phyloP scores from a whole-genome alignment of 2,113 vertebrate species.

The Xenus cinereus region DNA sequence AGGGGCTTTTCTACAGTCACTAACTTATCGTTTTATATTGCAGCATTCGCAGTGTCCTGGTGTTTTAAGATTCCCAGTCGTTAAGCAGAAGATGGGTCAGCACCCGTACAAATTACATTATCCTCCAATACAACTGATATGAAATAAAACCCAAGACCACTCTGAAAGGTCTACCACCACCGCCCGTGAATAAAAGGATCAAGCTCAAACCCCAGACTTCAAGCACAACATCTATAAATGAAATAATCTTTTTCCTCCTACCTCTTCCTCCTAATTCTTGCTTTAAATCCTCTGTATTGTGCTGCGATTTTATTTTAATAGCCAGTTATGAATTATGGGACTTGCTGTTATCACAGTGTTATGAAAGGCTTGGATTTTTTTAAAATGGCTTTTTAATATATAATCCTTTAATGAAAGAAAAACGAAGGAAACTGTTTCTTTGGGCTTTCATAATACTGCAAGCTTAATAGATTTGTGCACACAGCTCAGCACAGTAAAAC shows the following conservation, averaged over 20 bases:
- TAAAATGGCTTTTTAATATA: not conserved
- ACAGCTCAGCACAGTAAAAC: not conserved
- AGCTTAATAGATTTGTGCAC: not conserved
- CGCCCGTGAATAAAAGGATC: not conserved
- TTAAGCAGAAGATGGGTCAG: not conserved
- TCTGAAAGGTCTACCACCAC: not conserved
- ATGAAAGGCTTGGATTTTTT: not conserved
- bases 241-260: not conserved
- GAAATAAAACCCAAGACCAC: not conserved
- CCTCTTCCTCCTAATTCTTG: not conserved
- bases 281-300: not conserved
- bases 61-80: not conserved
- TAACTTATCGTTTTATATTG: constrained; percentile 19
- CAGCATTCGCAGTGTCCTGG: constrained; percentile 64
- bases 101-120: not conserved
- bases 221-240: not conserved
- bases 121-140: not conserved
- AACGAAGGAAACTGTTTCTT: not conserved
- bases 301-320: not conserved
- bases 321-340: not conserved
- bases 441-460: not conserved
- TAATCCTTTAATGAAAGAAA: not conserved
- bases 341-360: not conserved
- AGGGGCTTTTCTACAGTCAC: not conserved
- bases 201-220: not conserved